Base-by-base conservation (phyloP, 2,113 vertebrate genomes). In the Scophthalmus maximus region DNA sequence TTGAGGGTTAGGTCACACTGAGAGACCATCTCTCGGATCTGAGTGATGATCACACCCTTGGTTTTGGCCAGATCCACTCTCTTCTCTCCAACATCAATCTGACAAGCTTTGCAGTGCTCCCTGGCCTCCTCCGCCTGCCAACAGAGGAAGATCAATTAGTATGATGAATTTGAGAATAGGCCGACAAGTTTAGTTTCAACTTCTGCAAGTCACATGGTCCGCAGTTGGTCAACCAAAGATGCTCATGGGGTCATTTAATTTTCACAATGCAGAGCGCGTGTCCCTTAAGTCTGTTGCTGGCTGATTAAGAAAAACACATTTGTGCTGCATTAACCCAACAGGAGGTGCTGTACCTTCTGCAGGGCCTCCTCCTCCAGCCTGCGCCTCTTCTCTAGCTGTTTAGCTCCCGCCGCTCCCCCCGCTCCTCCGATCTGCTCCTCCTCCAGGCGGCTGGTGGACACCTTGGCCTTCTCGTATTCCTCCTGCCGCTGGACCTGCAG, bases 1-100 rank as follows among this genome's bases (percentile, higher is more conserved):
- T 99, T 99, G 67, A 98, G 94, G 47, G 98, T 99, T 73, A 98
- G 95, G 90, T 99, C 98, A 66, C 97, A 99, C 84, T 98, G 98
- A 76, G 96, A 98, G 86, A 99, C 93, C 89, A 98, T 94, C 85
- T 96, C 95, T 66, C 96, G 93, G 70, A 98, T 93, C 89, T 98
- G 96, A 42, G 94, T 93, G 89, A 98, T 90, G 66, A 96, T 94
- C 74, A 95, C 95, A 52, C 94, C 96, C 92, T 98, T 99, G 74
- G 95, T 92, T 82, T 91, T 95, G 88, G 95, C 95, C 83, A 98
- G 84, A 59, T 96, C 79, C 40, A 92, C 94, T 89, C 94, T 91
- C 89, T 95, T 97, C 86, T 95, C 95, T 65, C 94, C 94, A 17
- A 95, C 92, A 18, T 98, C 96, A 14, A 93, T 90, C 83, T 96